phyloP scores from a whole-genome alignment of 2,888 invertebrate species.

The Hydrotaea cyrtoneurina region DNA sequence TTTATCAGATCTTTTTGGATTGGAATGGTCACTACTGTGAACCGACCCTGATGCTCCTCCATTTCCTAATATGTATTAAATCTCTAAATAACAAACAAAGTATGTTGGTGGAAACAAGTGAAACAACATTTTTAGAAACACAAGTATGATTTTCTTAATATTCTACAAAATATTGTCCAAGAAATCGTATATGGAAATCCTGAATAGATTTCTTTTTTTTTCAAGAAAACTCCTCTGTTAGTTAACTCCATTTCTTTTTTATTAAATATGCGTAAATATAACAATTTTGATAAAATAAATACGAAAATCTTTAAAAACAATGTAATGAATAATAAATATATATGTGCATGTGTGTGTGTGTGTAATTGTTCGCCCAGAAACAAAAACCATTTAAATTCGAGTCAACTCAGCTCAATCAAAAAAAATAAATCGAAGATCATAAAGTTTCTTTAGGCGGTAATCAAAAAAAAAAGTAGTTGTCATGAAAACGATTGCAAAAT shows the following conservation, averaged over 20 bases:
- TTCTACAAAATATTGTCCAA: too few relatives aligned
- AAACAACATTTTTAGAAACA: too few relatives aligned
- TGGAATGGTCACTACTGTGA: too few relatives aligned
- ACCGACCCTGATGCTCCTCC: too few relatives aligned
- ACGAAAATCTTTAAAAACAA: slow-evolving; percentile 8
- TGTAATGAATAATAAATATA: slow-evolving; percentile 35
- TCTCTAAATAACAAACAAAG: too few relatives aligned
- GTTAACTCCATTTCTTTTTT: slow-evolving; percentile 44
- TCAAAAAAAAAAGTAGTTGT: background rate
- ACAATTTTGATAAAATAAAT: slow-evolving; percentile 51
- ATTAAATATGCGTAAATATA: slow-evolving; percentile 53
- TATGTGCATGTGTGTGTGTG: slow-evolving; percentile 3
- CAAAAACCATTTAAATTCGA: slow-evolving; percentile 28
- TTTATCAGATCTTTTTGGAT: too few relatives aligned
- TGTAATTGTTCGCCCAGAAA: slow-evolving; percentile 18
- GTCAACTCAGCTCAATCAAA: background rate
- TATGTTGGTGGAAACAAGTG: too few relatives aligned
- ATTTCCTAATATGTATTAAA: too few relatives aligned
- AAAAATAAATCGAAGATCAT: slow-evolving; percentile 15
- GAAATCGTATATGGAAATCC: too few relatives aligned
- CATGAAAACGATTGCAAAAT: slow-evolving; percentile 2
- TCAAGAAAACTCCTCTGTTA: background rate
- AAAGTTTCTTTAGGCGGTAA: background rate
- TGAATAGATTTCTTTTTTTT: too few relatives aligned
- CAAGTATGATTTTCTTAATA: too few relatives aligned